Evolutionary conservation across 2,113 vertebrate genomes (phyloP), one percentile per base, ranked within the genome.

Genomic region (Glaucomys volans): DNA sequence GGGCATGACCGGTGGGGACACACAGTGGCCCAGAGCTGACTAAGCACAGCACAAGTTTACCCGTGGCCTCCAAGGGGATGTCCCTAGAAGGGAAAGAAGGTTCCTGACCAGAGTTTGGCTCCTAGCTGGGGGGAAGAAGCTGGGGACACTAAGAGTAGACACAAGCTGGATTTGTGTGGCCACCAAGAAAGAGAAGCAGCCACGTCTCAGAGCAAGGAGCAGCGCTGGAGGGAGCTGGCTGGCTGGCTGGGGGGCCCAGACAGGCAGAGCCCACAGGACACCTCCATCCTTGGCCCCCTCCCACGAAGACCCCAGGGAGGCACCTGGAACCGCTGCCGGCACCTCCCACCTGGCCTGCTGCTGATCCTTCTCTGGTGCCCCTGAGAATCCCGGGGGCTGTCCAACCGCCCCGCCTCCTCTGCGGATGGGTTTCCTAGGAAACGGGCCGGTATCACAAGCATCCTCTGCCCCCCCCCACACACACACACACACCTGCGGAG

Each of bases 351-450:
- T 5, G 22, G 57, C 24, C 57, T 2, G 57, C 57, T 24, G 57
- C 57, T 8, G 22, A 2, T 9, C 62, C 26, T 64, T 26, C 59
- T 8, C 59, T 5, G 4, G 22, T 62, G 59, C 59, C 22, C 59
- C 59, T 26, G 26, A 35, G 87, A 89, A 37, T 75, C 66, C 79
- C 64, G 10, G 77, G 47, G 79, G 82, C 54, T 62, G 12, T 52
- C 26, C 35, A 40, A 24, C 50, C n/a, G 96, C 79, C 71, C 57
- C 81, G 79, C 83, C 52, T 69, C 54, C n/a, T 42, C 40, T 28
- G 5, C 0, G 30, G 54, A 26, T 87, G 76, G 12, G 87, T 95
- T 89, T 96, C 90, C 94, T 95, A 90, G 92, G 94, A 94, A 96
- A 96, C 59, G 62, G 57, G 57, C 57, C 62, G 8, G 59, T 62